Evolutionary conservation across 2,113 vertebrate genomes (phyloP).

Genomic region (Kryptolebias marmoratus): DNA sequence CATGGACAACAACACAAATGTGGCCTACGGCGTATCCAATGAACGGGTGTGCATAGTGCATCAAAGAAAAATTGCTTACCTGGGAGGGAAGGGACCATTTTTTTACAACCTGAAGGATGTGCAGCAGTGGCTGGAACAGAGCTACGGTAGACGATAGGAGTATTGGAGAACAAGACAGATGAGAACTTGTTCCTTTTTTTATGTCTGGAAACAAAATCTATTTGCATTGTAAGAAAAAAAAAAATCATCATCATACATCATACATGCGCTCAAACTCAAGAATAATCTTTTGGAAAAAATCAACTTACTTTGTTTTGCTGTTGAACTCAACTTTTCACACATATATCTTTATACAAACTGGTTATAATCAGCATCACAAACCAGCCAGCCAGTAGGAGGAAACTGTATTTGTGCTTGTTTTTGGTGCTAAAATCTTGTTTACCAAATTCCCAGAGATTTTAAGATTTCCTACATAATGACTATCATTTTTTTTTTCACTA

Average conservation of each 20-base stretch:
- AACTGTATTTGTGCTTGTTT: slow-evolving; percentile 6
- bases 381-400: slow-evolving; percentile 1
- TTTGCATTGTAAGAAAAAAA: slow-evolving; percentile 24
- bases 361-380: too few species aligned
- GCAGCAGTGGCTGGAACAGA: slow-evolving; percentile 90
- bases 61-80: slow-evolving; percentile 90
- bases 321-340: background rate
- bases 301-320: background rate
- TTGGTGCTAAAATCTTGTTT: slow-evolving; percentile 21
- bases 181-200: background rate
- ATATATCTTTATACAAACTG: background rate
- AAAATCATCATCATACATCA: background rate
- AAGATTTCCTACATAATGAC: slow-evolving; percentile 44
- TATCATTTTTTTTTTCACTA: slow-evolving; percentile 41
- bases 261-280: background rate
- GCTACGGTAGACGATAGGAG: slow-evolving; percentile 85
- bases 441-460: background rate
- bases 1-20: slow-evolving; percentile 97
- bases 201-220: slow-evolving; percentile 3
- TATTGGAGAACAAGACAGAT: background rate
- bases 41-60: slow-evolving; percentile 96
- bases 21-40: slow-evolving; percentile 93
- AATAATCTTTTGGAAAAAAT: slow-evolving; percentile 30
- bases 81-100: slow-evolving; percentile 96
- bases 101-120: slow-evolving; percentile 94